Evolutionary conservation across 2,888 invertebrate genomes (phyloP), one percentile per base, ranked within the genome.

Genomic region (Cylloceria caligata): DNA sequence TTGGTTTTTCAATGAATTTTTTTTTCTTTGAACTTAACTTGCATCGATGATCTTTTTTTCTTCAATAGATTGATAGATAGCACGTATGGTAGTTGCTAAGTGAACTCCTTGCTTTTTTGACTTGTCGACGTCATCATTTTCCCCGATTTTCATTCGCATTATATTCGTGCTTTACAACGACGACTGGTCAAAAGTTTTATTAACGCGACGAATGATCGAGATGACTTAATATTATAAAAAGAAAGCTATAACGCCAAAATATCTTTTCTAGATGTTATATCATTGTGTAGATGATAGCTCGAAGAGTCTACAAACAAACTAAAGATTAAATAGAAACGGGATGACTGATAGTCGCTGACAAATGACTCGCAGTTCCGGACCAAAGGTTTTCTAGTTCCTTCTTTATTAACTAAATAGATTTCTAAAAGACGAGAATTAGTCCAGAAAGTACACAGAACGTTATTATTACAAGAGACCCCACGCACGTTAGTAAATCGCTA

Each of bases 11-110:
- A 24, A 57, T 60, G 24, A 9, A 30, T 21, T 62, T 39, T 71
- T 65, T 52, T 30, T 47, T 64, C 52, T 57, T 11, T 55, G 45
- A 62, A 71, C 7, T 75, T 72, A 52, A 24, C n/a, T 72, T n/a
- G 16, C 64, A 24, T 45, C 36, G 24, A 19, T 42, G 67, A 34
- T 71, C 24, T 0, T 57, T 71, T 55, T 24, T 55, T 57, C 45
- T 71, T 57, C 4, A 16, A 30, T 42, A 34, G 30, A 45, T 45
- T 47, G 42, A 45, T 47, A 16, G 39, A 45, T 45, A 19, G 57
- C 71, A 21, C 60, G 9, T 45, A 34, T 9, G n/a, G 57, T 34
- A 45, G 13, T 39, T n/a, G 47, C 60, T 47, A 19, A 60, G 34
- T 60, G 45, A 34, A 72, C 21, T 21, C 45, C 39, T 30, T 9